Evolutionary conservation across 2,888 invertebrate genomes (phyloP).

Genomic region (Rotaria magnacalcarata): DNA sequence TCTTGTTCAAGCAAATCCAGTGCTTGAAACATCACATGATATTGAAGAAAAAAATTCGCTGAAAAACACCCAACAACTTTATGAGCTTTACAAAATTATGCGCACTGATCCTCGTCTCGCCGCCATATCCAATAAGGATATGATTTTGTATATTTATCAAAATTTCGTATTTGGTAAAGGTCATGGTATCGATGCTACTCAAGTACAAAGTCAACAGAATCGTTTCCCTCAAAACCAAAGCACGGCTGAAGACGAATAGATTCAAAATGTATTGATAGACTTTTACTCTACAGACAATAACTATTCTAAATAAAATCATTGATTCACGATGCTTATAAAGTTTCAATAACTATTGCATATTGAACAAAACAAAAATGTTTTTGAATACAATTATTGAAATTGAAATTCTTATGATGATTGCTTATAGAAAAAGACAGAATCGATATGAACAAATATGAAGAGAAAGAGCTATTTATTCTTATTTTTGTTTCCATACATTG

Average conservation of each 20-base stretch:
- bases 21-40: not conserved
- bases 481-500: too few relatives aligned
- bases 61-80: not conserved
- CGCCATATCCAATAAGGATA: not conserved
- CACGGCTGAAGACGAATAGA: not conserved
- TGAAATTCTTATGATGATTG: too few relatives aligned
- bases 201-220: not conserved
- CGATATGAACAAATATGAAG: too few relatives aligned
- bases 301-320: not conserved
- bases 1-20: not conserved
- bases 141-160: not conserved
- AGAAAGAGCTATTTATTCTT: too few relatives aligned
- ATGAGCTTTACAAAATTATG: not conserved
- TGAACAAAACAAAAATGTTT: too few relatives aligned
- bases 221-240: not conserved
- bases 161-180: not conserved
- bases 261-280: not conserved
- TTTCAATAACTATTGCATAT: too few relatives aligned
- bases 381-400: too few relatives aligned
- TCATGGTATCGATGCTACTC: not conserved
- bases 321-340: not conserved
- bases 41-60: not conserved
- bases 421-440: too few relatives aligned
- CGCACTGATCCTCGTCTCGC: not conserved
- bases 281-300: not conserved